phyloP scores from a whole-genome alignment of 1,140 invertebrate species.

The Manduca sexta region DNA sequence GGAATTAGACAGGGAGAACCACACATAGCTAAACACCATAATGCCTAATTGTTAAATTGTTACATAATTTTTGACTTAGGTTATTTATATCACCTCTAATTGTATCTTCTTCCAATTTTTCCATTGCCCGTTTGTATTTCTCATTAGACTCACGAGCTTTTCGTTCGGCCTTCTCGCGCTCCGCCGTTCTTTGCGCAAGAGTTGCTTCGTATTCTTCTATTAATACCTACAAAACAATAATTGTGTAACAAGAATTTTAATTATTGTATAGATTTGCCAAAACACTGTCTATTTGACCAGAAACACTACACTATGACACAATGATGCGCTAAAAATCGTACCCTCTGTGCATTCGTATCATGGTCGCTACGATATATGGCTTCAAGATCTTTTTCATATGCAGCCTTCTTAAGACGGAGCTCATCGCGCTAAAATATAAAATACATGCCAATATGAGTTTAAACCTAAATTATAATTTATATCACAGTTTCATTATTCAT shows the following conservation, averaged over 20 bases:
- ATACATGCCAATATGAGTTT: not conserved
- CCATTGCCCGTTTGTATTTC: slow-evolving; percentile 40
- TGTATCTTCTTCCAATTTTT: slow-evolving; percentile 42
- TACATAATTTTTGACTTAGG: too few relatives aligned
- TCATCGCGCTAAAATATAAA: slow-evolving; percentile 49
- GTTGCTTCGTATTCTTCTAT: slow-evolving; percentile 56
- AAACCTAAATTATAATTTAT: too few relatives aligned
- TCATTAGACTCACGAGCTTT: slow-evolving; percentile 36
- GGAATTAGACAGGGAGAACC: too few relatives aligned
- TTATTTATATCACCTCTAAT: slow-evolving; percentile 25
- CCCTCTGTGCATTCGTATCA: slow-evolving; percentile 64
- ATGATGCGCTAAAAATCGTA: too few relatives aligned
- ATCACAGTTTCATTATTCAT: too few relatives aligned
- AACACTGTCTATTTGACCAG: too few relatives aligned
- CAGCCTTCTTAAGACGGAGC: slow-evolving; percentile 45
- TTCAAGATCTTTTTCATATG: slow-evolving; percentile 60
- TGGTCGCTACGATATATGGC: slow-evolving; percentile 58
- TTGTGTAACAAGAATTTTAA: too few relatives aligned
- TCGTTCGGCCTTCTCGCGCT: slow-evolving; percentile 36
- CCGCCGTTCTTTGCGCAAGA: slow-evolving; percentile 34
- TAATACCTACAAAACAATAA: slow-evolving; percentile 24
- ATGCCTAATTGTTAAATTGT: too few relatives aligned
- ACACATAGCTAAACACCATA: too few relatives aligned
- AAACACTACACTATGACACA: too few relatives aligned
- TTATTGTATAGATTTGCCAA: too few relatives aligned